Conservation (phyloP, 2,797 vertebrate species). For the Dendrocincla tyrannina region DNA sequence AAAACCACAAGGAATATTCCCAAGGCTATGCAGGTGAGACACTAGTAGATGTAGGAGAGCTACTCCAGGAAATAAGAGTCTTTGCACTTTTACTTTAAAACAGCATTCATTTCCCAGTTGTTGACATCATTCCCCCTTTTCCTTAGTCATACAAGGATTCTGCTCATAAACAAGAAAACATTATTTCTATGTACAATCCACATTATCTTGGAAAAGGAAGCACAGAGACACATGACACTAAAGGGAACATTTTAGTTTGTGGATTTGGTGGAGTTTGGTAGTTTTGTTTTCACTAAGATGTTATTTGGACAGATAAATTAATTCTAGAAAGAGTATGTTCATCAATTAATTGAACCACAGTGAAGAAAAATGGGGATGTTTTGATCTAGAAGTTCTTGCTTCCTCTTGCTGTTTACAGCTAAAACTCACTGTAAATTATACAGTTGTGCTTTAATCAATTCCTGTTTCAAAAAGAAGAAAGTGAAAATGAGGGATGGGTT, state of each 20-base stretch:
- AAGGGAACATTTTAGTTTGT: not conserved
- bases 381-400: not conserved
- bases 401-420: not conserved
- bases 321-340: not conserved
- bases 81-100: not conserved
- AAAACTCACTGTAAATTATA: not conserved
- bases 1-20: not conserved
- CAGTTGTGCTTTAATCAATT: not conserved
- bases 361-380: not conserved
- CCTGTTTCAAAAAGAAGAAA: not conserved
- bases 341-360: not conserved
- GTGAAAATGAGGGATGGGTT: not conserved
- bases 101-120: not conserved
- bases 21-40: not conserved
- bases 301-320: not conserved
- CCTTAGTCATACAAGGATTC: not conserved
- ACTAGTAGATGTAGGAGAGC: not conserved
- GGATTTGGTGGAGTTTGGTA: too few species aligned
- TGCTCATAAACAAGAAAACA: not conserved
- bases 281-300: not conserved
- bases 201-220: not conserved
- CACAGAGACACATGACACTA: not conserved
- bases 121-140: not conserved
- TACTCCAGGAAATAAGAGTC: not conserved
- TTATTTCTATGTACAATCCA: not conserved